Conservation (phyloP, 2,888 invertebrate genomes). For the Oasisia sp. region DNA sequence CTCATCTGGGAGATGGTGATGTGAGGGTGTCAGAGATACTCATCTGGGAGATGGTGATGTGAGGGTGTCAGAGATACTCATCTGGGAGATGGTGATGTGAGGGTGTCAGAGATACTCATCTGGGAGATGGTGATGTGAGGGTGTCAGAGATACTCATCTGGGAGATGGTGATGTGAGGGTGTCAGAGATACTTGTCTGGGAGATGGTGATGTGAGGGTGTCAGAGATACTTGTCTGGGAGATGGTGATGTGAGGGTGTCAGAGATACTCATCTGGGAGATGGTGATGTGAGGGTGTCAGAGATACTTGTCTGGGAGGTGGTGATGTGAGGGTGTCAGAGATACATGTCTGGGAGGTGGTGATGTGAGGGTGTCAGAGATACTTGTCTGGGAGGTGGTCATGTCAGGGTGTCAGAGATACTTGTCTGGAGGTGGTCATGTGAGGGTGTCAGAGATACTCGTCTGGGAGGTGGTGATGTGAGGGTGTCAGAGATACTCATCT, state of each 20-base stretch:
- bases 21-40: slow-evolving; percentile 14
- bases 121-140: slow-evolving; percentile 48
- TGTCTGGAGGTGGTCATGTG: too few species aligned
- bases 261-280: too few species aligned
- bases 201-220: slow-evolving; percentile 40
- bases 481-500: slow-evolving; percentile 54
- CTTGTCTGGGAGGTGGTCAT: slow-evolving; percentile 53
- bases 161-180: background rate
- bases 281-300: slow-evolving; percentile 42
- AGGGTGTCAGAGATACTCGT: too few species aligned
- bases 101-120: slow-evolving; percentile 53
- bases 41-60: too few species aligned
- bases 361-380: slow-evolving; percentile 48
- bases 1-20: slow-evolving; percentile 53
- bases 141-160: too few species aligned
- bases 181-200: slow-evolving; percentile 58
- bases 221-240: too few species aligned
- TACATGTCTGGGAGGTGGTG: background rate
- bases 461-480: background rate
- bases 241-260: too few species aligned
- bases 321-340: too few species aligned
- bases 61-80: too few species aligned
- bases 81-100: background rate
- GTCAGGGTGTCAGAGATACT: background rate
- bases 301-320: slow-evolving; percentile 57